Percentiles rank a stretch among this genome's conserved stretches.
These are phyloP conservation scores for Anagyrus pseudococci DNA, from an alignment of 2,888 invertebrate species.

Conservation along the genomic window DNA sequence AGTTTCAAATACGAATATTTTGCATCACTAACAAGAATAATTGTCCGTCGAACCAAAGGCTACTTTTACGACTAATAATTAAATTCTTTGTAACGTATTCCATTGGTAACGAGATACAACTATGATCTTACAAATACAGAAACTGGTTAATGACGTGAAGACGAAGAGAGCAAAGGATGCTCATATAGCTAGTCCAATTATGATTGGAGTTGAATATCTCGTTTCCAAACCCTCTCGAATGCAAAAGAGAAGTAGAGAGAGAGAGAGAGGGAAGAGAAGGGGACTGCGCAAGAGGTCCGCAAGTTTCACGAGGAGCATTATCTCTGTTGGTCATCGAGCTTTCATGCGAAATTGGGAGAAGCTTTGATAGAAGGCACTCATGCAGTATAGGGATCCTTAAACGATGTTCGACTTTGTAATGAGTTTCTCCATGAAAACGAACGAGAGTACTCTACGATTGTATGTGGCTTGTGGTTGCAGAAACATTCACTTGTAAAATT, in stretches of 20 bases:
- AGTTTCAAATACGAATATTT: too few species aligned
- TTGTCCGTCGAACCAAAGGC: too few species aligned
- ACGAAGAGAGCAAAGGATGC: neutral
- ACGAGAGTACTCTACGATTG: neutral
- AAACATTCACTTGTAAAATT: neutral
- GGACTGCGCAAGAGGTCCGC: slow-evolving; percentile 1
- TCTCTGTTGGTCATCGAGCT: slow-evolving; percentile 28
- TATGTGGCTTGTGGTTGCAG: neutral
- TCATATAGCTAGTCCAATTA: neutral
- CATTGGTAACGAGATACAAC: neutral
- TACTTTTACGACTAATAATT: too few species aligned
- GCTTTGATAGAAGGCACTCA: slow-evolving; percentile 24
- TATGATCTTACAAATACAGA: neutral
- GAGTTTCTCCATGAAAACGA: slow-evolving; percentile 24
- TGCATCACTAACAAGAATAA: too few species aligned
- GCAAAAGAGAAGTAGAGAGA: neutral
- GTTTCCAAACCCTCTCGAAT: neutral
- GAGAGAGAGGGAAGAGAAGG: neutral
- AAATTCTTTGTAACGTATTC: too few species aligned
- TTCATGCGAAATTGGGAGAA: slow-evolving; percentile 9
- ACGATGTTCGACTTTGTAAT: slow-evolving; percentile 22
- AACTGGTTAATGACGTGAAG: slow-evolving; percentile 13
- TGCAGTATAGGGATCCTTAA: slow-evolving; percentile 25
- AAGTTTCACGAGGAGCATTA: slow-evolving; percentile 1
- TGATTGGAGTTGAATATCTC: neutral